phyloP scores from a whole-genome alignment of 2,797 vertebrate genomes.

The Urosaurus nigricauda region DNA sequence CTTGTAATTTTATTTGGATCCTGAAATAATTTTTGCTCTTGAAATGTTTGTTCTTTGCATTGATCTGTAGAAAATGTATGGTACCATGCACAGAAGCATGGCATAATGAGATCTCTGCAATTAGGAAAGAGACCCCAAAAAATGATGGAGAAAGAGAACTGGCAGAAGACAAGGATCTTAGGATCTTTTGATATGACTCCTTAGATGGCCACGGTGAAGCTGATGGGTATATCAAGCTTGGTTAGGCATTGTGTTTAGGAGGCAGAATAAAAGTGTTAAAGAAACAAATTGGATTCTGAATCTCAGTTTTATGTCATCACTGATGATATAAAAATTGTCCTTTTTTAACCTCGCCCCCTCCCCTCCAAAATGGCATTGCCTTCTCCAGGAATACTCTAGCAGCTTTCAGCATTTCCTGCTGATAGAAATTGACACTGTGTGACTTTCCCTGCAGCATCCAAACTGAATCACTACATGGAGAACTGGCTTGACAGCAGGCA shows the following conservation, averaged over 20 bases:
- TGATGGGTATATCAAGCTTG: slow-evolving; percentile 60
- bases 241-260: slow-evolving; percentile 64
- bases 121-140: slow-evolving; percentile 56
- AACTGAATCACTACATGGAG: slow-evolving; percentile 37
- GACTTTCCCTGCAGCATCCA: slow-evolving; percentile 49
- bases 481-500: slow-evolving; percentile 56
- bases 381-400: slow-evolving; percentile 71
- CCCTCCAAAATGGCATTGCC: slow-evolving; percentile 51
- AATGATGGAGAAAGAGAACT: slow-evolving; percentile 49
- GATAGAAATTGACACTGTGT: slow-evolving; percentile 58
- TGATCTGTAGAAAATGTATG: slow-evolving; percentile 58
- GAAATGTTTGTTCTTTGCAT: slow-evolving; percentile 43
- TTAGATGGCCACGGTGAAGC: slow-evolving; percentile 60
- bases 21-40: slow-evolving; percentile 56
- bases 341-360: slow-evolving; percentile 35
- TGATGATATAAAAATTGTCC: slow-evolving; percentile 69
- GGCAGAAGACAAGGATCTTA: slow-evolving; percentile 41
- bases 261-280: slow-evolving; percentile 68
- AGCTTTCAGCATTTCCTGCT: slow-evolving; percentile 55
- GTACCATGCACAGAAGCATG: slow-evolving; percentile 18
- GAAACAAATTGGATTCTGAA: slow-evolving; percentile 70
- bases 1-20: slow-evolving; percentile 52
- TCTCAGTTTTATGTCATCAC: slow-evolving; percentile 65
- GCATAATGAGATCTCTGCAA: slow-evolving; percentile 54
- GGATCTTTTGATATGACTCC: slow-evolving; percentile 40